Conservation (phyloP, 1,140 invertebrate genomes). For the Ceratoteleas bidentatus region DNA sequence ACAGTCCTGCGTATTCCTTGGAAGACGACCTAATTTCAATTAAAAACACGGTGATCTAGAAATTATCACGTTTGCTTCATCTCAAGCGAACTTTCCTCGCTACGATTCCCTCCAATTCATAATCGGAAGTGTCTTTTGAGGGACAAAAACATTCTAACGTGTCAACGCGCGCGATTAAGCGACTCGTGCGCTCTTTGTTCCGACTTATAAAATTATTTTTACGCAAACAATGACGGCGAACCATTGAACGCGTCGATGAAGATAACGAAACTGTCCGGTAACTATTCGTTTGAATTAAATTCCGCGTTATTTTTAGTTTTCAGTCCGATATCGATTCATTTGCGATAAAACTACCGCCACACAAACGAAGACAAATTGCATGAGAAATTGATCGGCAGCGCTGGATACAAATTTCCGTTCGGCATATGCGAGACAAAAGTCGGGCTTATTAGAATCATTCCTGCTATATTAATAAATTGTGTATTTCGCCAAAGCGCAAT, state of each 20-base stretch:
- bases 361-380: not conserved
- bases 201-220: not conserved
- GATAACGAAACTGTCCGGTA: not conserved
- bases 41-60: too few relatives aligned
- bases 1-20: too few relatives aligned
- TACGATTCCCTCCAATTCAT: too few relatives aligned
- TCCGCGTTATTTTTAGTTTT: not conserved
- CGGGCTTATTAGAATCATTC: slow-evolving; percentile 19
- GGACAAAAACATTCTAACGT: too few relatives aligned
- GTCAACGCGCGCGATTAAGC: too few relatives aligned
- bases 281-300: not conserved
- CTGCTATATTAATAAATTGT: slow-evolving; percentile 35
- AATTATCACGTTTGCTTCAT: too few relatives aligned
- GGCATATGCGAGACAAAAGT: slow-evolving; percentile 11
- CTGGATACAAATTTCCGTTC: slow-evolving; percentile 8
- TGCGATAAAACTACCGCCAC: not conserved
- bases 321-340: not conserved
- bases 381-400: not conserved
- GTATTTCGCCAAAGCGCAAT: slow-evolving; percentile 24
- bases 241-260: not conserved
- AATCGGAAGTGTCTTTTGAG: too few relatives aligned
- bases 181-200: too few relatives aligned
- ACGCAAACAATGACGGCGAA: not conserved
- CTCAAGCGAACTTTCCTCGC: too few relatives aligned
- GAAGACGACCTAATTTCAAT: too few relatives aligned